Evolutionary conservation across 2,888 invertebrate genomes (phyloP).

Genomic region (Rhingia rostrata): DNA sequence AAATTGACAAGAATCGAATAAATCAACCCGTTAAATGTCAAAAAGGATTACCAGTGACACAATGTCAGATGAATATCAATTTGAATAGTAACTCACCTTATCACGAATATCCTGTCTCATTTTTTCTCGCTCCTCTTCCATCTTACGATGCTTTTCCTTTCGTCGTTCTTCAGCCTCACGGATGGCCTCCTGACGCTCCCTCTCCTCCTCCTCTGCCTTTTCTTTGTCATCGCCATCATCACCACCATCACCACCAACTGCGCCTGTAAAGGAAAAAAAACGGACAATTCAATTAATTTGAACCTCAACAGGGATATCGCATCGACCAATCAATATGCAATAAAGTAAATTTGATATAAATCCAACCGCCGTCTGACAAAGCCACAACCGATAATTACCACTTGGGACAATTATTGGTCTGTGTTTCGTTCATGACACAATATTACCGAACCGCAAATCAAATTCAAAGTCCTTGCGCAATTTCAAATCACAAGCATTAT

Average conservation of each 20-base stretch:
- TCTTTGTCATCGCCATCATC: slow-evolving; percentile 98
- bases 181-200: slow-evolving; percentile 98
- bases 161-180: slow-evolving; percentile 98
- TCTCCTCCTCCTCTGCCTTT: slow-evolving; percentile 98
- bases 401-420: slow-evolving; percentile 29
- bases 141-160: slow-evolving; percentile 99
- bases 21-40: too few species aligned
- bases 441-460: slow-evolving; percentile 55
- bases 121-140: slow-evolving; percentile 99
- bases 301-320: slow-evolving; percentile 14
- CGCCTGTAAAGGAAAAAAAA: slow-evolving; percentile 85
- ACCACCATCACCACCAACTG: slow-evolving; percentile 94
- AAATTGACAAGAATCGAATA: too few species aligned
- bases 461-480: slow-evolving; percentile 11
- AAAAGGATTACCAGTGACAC: too few species aligned
- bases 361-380: background rate
- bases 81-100: slow-evolving; percentile 88
- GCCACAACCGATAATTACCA: slow-evolving; percentile 36
- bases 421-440: slow-evolving; percentile 14
- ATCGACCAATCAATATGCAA: slow-evolving; percentile 4
- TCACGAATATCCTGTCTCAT: slow-evolving; percentile 99
- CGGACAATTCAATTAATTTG: slow-evolving; percentile 43
- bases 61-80: too few species aligned
- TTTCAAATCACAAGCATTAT: slow-evolving; percentile 17
- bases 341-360: slow-evolving; percentile 11